Evolutionary conservation across 2,888 invertebrate genomes (phyloP).

Genomic region (Herminia tarsipennalis): DNA sequence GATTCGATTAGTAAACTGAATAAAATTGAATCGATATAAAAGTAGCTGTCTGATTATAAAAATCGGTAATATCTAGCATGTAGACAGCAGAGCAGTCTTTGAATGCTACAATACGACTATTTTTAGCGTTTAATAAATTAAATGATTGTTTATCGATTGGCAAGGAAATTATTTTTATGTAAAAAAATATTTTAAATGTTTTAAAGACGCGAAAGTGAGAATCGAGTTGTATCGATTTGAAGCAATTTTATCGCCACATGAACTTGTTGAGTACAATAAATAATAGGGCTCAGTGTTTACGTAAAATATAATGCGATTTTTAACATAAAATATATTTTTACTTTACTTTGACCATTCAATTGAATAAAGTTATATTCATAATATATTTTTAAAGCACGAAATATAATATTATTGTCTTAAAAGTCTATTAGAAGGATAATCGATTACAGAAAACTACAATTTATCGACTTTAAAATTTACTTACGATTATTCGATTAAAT

Average conservation of each 20-base stretch:
- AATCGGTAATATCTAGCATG: too few relatives aligned
- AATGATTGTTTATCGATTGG: conserved; percentile 16
- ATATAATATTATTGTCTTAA: too few relatives aligned
- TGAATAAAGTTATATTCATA: too few relatives aligned
- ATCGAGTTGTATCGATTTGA: conserved; percentile 41
- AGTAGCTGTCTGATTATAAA: not conserved
- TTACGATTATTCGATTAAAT: too few relatives aligned
- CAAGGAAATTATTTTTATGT: conserved; percentile 40
- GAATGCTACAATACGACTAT: too few relatives aligned
- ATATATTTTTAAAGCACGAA: too few relatives aligned
- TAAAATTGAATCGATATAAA: conserved; percentile 19
- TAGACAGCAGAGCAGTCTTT: too few relatives aligned
- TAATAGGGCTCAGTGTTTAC: conserved; percentile 12
- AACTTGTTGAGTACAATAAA: conserved; percentile 47
- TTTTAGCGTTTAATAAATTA: not conserved
- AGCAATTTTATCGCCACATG: conserved; percentile 29
- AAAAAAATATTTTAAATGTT: conserved; percentile 43
- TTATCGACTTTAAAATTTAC: too few relatives aligned
- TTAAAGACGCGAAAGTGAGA: conserved; percentile 61
- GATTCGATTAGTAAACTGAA: conserved; percentile 16
- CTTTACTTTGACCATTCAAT: too few relatives aligned
- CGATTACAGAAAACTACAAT: too few relatives aligned
- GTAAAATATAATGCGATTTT: not conserved
- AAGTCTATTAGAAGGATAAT: too few relatives aligned
- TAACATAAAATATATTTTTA: too few relatives aligned